Base-by-base conservation (phyloP, 2,888 invertebrate species). In the Tromatobia lineatoria region DNA sequence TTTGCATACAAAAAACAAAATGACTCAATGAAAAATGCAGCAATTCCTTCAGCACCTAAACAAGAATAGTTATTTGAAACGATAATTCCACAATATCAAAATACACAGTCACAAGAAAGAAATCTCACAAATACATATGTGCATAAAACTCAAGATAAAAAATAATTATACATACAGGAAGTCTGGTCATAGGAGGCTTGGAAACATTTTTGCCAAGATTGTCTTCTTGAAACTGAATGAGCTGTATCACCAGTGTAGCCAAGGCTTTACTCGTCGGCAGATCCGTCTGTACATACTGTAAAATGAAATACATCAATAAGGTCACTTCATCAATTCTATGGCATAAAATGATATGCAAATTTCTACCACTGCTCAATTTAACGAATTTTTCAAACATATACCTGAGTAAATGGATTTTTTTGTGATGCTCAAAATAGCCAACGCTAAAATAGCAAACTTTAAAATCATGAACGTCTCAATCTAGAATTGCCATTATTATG, bases 191-290 rank as follows among this genome's bases (percentile, higher is more conserved):
- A 88, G 97, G 96, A 87, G 99, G 98, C 93, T 99, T 99, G 71
- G 96, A 95, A 71, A 97, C 97, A 95, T 97, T 98, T 94, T 99
- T 98, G 1, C 99, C 99, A 91, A 99, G 95, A 94, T 97, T 98
- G 88, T 98, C 98, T 93, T 99, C 99, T 94, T 99, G 99, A 94
- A 99, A 99, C 94, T 99, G 99, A 87, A 99, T 95, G 88, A 99
- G 95, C 93, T 99, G 98, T 83, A 98, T 95, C 3, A 98, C 96
- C 76, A 99, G 95, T 89, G 96, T 96, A 0, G 98, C 96, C 90
- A 99, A 94, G 73, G 97, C 97, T 94, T 99, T 99, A 93, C 98
- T 99, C 34, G 98, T 99, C 20, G 99, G 98, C 82, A 99, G 98
- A 93, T 99, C 99, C 69, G 98, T 96, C 94, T 98, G 98, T 50